Base-by-base conservation (phyloP, 2,797 vertebrate species). In the Lindbergichthys nudifrons region DNA sequence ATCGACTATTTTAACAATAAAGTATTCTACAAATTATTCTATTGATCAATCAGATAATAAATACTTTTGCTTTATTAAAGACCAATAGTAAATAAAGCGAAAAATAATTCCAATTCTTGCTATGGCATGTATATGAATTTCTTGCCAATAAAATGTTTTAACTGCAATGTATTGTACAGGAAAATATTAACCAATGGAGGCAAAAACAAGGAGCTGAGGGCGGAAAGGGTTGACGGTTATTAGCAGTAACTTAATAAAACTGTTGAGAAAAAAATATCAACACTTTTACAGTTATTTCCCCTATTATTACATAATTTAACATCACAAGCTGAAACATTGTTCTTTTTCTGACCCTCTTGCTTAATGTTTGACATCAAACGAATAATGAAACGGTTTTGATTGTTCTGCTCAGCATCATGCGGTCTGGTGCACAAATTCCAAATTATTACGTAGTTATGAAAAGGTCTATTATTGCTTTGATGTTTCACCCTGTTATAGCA, bases 361-460 rank as follows among this genome's bases (percentile, higher is more conserved):
- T 47, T 70, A 81, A 70, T 71, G 60, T 81, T 77, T 86, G 65
- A 68, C 73, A 63, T 46, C 3, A 36, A 85, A 76, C 41, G 67
- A 80, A 71, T 62, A 77, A 79, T 65, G 69, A 77, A 81, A 78
- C 57, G 16, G 58, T 75, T 75, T 8, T 70, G 52, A 59, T 65
- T 9, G 8, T 63, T 87, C 77, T 92, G 87, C 60, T 75, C 59
- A 61, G 66, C 68, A 80, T 90, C 87, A 75, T 70, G 61, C 6
- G 32, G 60, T 70, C 67, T 39, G 15, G 62, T 61, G 18, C 48
- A 45, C 42, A 53, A 61, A 79, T 81, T 82, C 77, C 54, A 51
- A 73, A 81, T 80, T 67, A 56, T 91, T 87, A 82, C 75, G 65
- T 78, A 87, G 85, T 75, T 65, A 46, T 58, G 13, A 75, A 60